Percentiles rank a stretch among this genome's conserved stretches.
Evolutionary conservation across 2,888 invertebrate genomes (phyloP).

Genomic region (Julus scandinavius): DNA sequence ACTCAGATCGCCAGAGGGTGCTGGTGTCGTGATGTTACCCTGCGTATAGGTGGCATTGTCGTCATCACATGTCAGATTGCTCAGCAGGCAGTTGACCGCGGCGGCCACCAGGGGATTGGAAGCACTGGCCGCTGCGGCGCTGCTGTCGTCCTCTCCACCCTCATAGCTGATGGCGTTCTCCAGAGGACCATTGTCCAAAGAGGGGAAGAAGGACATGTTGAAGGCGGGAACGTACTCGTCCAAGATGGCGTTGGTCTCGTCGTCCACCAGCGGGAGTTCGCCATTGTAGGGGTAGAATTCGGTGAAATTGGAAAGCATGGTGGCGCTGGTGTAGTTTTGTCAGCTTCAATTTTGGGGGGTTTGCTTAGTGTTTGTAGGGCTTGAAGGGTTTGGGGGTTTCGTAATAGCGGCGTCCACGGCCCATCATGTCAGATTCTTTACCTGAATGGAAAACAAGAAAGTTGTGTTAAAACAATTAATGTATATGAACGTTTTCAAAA

Average conservation of each 20-base stretch:
- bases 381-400: not conserved
- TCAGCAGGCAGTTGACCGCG: conserved; percentile 18
- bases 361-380: not conserved
- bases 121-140: conserved; percentile 22
- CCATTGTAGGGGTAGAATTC: not conserved
- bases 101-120: conserved; percentile 25
- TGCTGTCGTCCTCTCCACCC: not conserved
- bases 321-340: not conserved
- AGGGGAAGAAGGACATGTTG: not conserved
- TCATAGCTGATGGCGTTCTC: not conserved
- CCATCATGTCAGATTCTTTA: not conserved
- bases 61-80: not conserved
- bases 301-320: not conserved
- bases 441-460: not conserved
- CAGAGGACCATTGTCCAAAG: not conserved
- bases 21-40: too few species aligned
- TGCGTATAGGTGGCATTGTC: not conserved
- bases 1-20: conserved; percentile 48
- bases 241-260: not conserved
- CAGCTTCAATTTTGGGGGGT: not conserved
- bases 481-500: too few species aligned
- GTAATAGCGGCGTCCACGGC: not conserved
- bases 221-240: not conserved
- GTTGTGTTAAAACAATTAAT: too few species aligned
- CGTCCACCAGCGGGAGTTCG: not conserved